A percentile compares a stretch with the other conserved stretches of the same genome.
Evolutionary conservation across 2,888 invertebrate genomes (phyloP).

Genomic region (Chymomyza caudatula): DNA sequence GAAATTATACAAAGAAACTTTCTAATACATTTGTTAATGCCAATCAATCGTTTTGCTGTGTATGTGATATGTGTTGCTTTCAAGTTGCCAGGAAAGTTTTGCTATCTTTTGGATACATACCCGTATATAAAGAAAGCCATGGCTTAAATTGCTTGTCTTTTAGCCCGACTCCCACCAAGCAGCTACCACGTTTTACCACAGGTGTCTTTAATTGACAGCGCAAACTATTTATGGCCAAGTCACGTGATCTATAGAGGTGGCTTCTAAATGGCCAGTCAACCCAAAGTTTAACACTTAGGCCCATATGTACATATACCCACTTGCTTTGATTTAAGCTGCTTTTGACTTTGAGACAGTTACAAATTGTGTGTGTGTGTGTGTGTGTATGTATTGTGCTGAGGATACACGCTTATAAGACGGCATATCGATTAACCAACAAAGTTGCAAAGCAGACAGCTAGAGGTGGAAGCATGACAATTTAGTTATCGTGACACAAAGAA

Average conservation of each 20-base stretch:
- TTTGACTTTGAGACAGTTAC: constrained; percentile 51
- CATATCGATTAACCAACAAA: constrained; percentile 66
- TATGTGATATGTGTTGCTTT: background rate
- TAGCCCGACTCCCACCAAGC: no score
- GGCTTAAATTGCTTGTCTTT: background rate
- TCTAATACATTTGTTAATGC: constrained; percentile 68
- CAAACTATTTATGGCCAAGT: constrained; percentile 64
- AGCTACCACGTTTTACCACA: constrained; percentile 31
- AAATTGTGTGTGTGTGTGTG: no score
- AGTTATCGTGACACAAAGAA: no score
- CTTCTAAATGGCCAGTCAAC: constrained; percentile 12
- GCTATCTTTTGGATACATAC: background rate
- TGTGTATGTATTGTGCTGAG: background rate
- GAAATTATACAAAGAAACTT: constrained; percentile 67
- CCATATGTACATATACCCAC: background rate
- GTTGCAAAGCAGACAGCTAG: constrained; percentile 21
- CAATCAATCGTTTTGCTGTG: constrained; percentile 51
- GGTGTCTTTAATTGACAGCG: constrained; percentile 68
- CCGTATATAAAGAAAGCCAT: background rate
- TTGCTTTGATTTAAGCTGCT: constrained; percentile 52
- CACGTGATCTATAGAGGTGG: constrained; percentile 62
- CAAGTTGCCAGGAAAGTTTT: background rate
- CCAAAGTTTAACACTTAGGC: background rate
- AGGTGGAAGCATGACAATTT: no score
- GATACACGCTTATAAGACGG: background rate